Percentiles rank a stretch among this genome's conserved stretches.
phyloP scores from a whole-genome alignment of 2,797 vertebrate genomes.

The Sitta carolinensis region DNA sequence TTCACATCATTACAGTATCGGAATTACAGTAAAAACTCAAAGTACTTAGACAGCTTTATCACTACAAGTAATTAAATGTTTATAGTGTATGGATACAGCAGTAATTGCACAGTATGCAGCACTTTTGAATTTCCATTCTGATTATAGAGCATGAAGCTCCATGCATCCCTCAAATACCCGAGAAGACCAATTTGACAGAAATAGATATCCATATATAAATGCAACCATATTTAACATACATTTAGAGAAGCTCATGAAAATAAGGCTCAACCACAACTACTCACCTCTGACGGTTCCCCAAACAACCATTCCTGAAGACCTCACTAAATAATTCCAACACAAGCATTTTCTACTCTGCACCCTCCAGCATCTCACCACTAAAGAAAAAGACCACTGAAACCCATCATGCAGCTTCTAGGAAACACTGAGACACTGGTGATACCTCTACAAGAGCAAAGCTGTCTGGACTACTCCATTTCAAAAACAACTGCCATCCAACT shows the following conservation, averaged over 20 bases:
- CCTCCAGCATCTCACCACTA: neutral
- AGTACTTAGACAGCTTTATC: conserved; percentile 11
- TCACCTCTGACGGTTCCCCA: neutral
- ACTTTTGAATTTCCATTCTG: neutral
- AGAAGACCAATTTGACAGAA: neutral
- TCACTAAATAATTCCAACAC: neutral
- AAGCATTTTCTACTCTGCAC: neutral
- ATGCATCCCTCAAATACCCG: neutral
- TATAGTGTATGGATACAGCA: neutral
- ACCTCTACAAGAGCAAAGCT: neutral
- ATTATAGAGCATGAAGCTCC: neutral
- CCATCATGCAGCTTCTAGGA: neutral
- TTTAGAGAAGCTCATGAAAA: neutral
- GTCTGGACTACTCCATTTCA: neutral
- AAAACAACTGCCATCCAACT: neutral
- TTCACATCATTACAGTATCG: neutral
- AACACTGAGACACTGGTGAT: neutral
- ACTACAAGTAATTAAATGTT: conserved; percentile 27
- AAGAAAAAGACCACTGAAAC: neutral
- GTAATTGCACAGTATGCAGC: neutral
- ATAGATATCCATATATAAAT: neutral
- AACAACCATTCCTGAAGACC: neutral
- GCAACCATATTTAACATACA: neutral
- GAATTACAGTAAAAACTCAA: neutral
- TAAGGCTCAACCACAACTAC: neutral